Evolutionary conservation across 2,888 invertebrate species (phyloP).

Genomic region (Linnaemya tessellans): DNA sequence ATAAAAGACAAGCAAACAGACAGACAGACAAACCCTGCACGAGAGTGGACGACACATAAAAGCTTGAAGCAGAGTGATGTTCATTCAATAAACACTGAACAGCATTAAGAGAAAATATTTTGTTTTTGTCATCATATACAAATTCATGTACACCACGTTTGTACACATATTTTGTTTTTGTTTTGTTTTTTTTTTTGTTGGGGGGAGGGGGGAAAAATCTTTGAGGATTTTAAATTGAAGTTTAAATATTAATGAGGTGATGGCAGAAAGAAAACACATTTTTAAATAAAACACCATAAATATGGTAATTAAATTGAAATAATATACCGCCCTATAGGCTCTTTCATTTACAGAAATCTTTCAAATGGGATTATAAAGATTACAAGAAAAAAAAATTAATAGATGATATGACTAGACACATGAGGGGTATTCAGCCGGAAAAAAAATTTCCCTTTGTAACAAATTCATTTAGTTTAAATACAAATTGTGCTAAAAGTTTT

Average conservation of each 20-base stretch:
- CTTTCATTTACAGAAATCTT: background rate
- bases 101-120: slow-evolving; percentile 9
- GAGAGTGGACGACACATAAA: background rate
- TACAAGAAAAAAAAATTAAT: background rate
- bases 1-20: slow-evolving; percentile 33
- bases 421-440: background rate
- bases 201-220: background rate
- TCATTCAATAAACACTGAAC: slow-evolving; percentile 57
- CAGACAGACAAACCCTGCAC: background rate
- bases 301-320: slow-evolving; percentile 35
- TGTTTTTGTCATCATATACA: background rate
- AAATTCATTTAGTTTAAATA: slow-evolving; percentile 24
- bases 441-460: slow-evolving; percentile 12
- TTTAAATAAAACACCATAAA: slow-evolving; percentile 34
- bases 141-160: background rate
- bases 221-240: slow-evolving; percentile 30
- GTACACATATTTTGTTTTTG: too few relatives aligned
- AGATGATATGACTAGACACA: background rate
- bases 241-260: slow-evolving; percentile 52
- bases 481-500: slow-evolving; percentile 9
- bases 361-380: background rate
- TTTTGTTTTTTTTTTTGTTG: too few relatives aligned
- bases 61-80: slow-evolving; percentile 35
- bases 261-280: slow-evolving; percentile 58
- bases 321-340: background rate